Evolutionary conservation across 37 sponge, comb jelly and placozoan species (phyloP).

Genomic region (Hormiphora californensis): DNA sequence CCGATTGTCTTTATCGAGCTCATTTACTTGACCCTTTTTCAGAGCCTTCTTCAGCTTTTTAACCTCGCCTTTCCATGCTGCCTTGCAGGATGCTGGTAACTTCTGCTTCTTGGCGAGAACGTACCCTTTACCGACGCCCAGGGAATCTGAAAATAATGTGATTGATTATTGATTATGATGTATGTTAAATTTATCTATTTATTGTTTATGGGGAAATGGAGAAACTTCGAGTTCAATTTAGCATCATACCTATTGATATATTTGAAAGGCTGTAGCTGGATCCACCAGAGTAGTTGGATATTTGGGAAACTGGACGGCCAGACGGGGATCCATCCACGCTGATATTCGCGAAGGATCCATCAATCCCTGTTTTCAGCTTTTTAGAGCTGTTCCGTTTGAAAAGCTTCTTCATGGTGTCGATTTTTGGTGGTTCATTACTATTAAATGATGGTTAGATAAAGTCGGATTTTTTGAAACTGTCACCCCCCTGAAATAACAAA

Average conservation of each 20-base stretch:
- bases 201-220: no score
- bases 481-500: no score
- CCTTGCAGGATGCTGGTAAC: slow-evolving; percentile 46
- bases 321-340: slow-evolving; percentile 38
- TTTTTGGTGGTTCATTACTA: no score
- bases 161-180: neutral
- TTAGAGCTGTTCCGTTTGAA: slow-evolving; percentile 19
- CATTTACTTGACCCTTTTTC: slow-evolving; percentile 38
- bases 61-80: slow-evolving; percentile 46
- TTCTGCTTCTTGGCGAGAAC: slow-evolving; percentile 46
- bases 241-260: neutral
- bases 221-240: neutral
- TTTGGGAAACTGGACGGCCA: neutral
- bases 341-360: slow-evolving; percentile 39
- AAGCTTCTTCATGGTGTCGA: slow-evolving; percentile 17
- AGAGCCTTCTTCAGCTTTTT: slow-evolving; percentile 45
- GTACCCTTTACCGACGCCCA: slow-evolving; percentile 19
- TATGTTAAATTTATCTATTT: neutral
- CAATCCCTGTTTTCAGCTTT: slow-evolving; percentile 34
- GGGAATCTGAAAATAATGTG: slow-evolving; percentile 23
- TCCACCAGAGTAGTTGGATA: neutral
- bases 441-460: no score
- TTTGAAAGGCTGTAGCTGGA: slow-evolving; percentile 34
- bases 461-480: no score
- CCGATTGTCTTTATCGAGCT: slow-evolving; percentile 14